phyloP scores from a whole-genome alignment of 2,888 invertebrate genomes.

The Deilephila porcellus region DNA sequence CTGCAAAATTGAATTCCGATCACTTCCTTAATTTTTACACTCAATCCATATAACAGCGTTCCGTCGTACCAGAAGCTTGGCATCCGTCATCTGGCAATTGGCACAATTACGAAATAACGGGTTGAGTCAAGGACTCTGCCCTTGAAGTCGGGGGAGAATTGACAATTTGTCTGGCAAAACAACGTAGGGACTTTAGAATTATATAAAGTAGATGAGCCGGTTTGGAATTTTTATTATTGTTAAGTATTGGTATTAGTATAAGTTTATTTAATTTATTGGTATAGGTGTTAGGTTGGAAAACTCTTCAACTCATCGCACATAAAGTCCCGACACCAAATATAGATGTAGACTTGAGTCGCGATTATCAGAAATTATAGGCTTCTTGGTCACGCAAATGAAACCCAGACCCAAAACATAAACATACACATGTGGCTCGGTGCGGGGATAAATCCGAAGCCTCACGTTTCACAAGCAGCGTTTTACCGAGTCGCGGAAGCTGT shows the following conservation, averaged over 20 bases:
- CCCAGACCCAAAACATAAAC: neutral
- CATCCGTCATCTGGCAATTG: slow-evolving; percentile 1
- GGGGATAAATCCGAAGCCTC: neutral
- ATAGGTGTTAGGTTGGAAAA: too few relatives aligned
- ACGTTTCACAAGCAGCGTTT: neutral
- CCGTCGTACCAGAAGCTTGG: neutral
- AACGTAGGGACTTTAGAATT: neutral
- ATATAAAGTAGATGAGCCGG: too few relatives aligned
- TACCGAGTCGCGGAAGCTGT: neutral
- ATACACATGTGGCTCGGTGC: neutral
- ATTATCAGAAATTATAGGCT: too few relatives aligned
- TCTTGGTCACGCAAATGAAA: neutral
- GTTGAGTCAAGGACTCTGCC: neutral
- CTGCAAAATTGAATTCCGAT: neutral
- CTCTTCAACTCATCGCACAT: too few relatives aligned
- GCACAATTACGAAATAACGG: neutral
- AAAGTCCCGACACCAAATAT: too few relatives aligned
- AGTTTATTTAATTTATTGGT: too few relatives aligned
- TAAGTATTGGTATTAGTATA: too few relatives aligned
- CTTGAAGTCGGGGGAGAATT: neutral
- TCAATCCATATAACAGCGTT: neutral
- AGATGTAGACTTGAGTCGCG: too few relatives aligned
- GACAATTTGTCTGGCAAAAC: neutral
- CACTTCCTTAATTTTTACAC: neutral
- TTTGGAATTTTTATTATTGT: too few relatives aligned